phyloP scores from a whole-genome alignment of 2,113 vertebrate species.

The Nothoprocta perdicaria region DNA sequence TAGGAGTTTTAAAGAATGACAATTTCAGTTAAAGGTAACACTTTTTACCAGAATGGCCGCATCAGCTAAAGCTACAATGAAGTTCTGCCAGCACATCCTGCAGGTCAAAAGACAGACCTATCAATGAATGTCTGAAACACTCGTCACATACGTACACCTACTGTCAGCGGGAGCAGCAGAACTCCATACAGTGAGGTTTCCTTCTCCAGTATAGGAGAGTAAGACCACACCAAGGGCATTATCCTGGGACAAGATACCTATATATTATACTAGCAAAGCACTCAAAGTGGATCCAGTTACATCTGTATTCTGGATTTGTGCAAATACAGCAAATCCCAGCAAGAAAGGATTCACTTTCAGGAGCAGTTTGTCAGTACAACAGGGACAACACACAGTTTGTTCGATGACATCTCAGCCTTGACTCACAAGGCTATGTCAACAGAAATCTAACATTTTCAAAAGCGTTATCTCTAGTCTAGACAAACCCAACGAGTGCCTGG shows the following conservation, averaged over 20 bases:
- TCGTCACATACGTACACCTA: accelerated
- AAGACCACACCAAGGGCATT: neutral
- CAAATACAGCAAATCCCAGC: neutral
- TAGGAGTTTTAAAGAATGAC: neutral
- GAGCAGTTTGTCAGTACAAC: neutral
- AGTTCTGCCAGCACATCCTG: neutral
- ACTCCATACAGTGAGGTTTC: neutral
- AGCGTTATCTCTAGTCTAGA: slow-evolving; percentile 25
- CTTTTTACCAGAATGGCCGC: neutral
- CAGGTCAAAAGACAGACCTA: neutral
- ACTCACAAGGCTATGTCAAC: neutral
- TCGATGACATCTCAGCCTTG: neutral
- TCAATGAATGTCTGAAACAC: neutral
- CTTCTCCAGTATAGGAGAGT: neutral
- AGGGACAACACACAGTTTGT: neutral
- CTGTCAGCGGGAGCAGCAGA: neutral
- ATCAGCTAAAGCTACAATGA: neutral
- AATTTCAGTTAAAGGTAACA: neutral
- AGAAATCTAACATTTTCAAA: slow-evolving; percentile 3
- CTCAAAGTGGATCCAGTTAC: accelerated
- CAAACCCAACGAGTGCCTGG: slow-evolving; percentile 2
- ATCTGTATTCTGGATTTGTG: neutral
- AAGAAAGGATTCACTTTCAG: neutral
- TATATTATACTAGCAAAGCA: neutral
- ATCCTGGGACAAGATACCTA: neutral